phyloP scores from a whole-genome alignment of 2,888 invertebrate species.

The Pristionchus exspectatus region DNA sequence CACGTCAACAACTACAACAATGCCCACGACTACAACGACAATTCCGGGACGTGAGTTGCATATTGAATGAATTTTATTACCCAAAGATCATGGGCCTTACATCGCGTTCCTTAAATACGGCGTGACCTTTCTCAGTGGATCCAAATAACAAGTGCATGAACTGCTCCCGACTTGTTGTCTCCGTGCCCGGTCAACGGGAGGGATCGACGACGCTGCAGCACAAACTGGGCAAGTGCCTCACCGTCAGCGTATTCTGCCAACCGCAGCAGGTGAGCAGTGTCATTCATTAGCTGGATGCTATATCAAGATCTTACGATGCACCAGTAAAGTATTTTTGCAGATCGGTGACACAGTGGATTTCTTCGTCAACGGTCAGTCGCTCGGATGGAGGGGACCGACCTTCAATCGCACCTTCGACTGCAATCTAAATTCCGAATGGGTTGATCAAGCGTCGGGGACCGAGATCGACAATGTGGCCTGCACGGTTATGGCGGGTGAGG shows the following conservation, averaged over 20 bases:
- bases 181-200: conserved; percentile 57
- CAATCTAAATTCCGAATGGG: conserved; percentile 47
- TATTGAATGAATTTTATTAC: too few species aligned
- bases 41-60: conserved; percentile 39
- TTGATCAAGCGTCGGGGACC: conserved; percentile 54
- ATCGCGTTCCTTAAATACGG: too few species aligned
- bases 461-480: conserved; percentile 64
- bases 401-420: conserved; percentile 54
- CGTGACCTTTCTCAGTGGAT: conserved; percentile 58
- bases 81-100: too few species aligned
- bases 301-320: too few species aligned
- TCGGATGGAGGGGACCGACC: conserved; percentile 23
- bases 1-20: conserved; percentile 29
- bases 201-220: conserved; percentile 66
- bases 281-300: too few species aligned
- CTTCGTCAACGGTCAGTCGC: conserved; percentile 45
- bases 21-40: conserved; percentile 34
- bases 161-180: conserved; percentile 64
- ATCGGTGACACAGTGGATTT: conserved; percentile 46
- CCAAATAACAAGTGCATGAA: conserved; percentile 64
- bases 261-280: conserved; percentile 62
- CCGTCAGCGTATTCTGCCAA: conserved; percentile 63
- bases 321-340: conserved; percentile 16
- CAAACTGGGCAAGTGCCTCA: conserved; percentile 59
- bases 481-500: conserved; percentile 57